phyloP scores from a whole-genome alignment of 2,888 invertebrate genomes.

The Rhodophaea formosa region DNA sequence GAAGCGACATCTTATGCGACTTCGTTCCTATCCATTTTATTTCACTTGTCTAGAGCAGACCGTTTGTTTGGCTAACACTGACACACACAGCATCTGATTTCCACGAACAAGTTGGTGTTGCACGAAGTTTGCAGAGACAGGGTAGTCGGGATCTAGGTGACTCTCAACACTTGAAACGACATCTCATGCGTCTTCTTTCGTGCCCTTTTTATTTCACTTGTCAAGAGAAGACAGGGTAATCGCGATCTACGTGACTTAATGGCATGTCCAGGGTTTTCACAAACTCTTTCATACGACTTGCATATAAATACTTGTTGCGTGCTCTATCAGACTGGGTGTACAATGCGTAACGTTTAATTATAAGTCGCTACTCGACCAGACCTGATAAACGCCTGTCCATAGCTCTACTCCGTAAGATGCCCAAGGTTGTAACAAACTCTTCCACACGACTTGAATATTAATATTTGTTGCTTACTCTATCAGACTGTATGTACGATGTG shows the following conservation, averaged over 20 bases:
- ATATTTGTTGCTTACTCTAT: slow-evolving; percentile 23
- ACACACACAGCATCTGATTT: slow-evolving; percentile 33
- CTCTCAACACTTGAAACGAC: slow-evolving; percentile 50
- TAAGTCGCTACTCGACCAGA: slow-evolving; percentile 60
- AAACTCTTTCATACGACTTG: no score
- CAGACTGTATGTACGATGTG: slow-evolving; percentile 39
- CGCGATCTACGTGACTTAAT: slow-evolving; percentile 25
- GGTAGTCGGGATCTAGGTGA: slow-evolving; percentile 34
- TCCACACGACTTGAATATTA: no score
- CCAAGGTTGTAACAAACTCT: no score
- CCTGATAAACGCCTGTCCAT: slow-evolving; percentile 31
- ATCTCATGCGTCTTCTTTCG: slow-evolving; percentile 61
- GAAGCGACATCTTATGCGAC: slow-evolving; percentile 56
- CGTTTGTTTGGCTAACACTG: slow-evolving; percentile 43
- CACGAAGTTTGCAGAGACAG: slow-evolving; percentile 28
- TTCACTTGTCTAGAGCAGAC: slow-evolving; percentile 62
- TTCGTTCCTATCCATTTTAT: slow-evolving; percentile 71
- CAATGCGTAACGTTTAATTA: slow-evolving; percentile 64
- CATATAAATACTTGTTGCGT: no score
- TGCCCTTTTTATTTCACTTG: slow-evolving; percentile 72
- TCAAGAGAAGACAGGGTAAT: slow-evolving; percentile 49
- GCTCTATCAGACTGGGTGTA: slow-evolving; percentile 34
- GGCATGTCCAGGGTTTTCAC: background rate
- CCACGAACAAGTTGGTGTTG: slow-evolving; percentile 19
- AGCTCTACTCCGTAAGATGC: slow-evolving; percentile 59